Evolutionary conservation across 2,113 vertebrate genomes (phyloP).

Genomic region (Brachirus orientalis): DNA sequence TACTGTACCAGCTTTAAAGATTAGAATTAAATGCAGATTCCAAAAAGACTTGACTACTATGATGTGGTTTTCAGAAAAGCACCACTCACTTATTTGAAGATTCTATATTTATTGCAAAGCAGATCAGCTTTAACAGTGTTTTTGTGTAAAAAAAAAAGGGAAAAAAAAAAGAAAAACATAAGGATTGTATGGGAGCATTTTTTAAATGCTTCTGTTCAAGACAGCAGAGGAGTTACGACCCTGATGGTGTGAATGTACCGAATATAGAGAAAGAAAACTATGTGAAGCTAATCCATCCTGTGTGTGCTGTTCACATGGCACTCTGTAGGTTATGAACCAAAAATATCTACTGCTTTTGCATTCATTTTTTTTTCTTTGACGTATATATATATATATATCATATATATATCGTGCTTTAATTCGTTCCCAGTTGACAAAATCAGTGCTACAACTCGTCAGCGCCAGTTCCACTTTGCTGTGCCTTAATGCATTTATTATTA

Average conservation of each 20-base stretch:
- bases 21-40: constrained; percentile 18
- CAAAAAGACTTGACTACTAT: constrained; percentile 58
- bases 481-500: constrained; percentile 80
- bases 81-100: constrained; percentile 26
- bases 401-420: constrained; percentile 24
- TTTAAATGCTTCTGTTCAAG: neutral
- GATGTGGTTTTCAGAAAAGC: constrained; percentile 41
- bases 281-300: constrained; percentile 43
- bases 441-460: constrained; percentile 52
- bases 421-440: constrained; percentile 32
- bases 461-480: constrained; percentile 82
- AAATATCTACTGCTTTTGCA: constrained; percentile 58
- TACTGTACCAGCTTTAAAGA: neutral
- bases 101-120: constrained; percentile 61
- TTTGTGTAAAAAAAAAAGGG: constrained; percentile 33
- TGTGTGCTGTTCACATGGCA: constrained; percentile 50
- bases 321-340: constrained; percentile 59
- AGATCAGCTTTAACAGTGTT: constrained; percentile 54
- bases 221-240: constrained; percentile 9
- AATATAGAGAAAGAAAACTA: constrained; percentile 39
- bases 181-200: neutral
- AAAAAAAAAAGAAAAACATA: no score
- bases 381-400: neutral
- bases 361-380: constrained; percentile 7
- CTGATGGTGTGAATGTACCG: constrained; percentile 9